Percentiles rank a stretch among this genome's conserved stretches.
phyloP scores from a whole-genome alignment of 2,797 vertebrate species.

The Morus bassanus region DNA sequence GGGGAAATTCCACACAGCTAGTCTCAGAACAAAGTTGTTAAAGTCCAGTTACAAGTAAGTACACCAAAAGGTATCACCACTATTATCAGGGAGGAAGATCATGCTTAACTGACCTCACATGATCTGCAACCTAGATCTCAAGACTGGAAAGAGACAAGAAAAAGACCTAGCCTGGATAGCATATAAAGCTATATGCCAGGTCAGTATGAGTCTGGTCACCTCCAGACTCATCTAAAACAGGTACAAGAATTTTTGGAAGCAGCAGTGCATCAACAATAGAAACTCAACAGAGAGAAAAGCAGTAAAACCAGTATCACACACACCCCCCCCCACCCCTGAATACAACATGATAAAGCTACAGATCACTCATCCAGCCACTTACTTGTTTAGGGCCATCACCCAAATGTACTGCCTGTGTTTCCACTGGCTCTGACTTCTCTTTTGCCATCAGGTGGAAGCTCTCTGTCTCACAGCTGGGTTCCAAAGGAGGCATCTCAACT shows the following conservation, averaged over 20 bases:
- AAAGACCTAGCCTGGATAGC: neutral
- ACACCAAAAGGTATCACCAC: neutral
- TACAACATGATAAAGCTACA: neutral
- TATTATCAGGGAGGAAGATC: neutral
- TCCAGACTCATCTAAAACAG: neutral
- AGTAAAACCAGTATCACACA: neutral
- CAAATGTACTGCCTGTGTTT: neutral
- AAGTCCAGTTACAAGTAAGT: neutral
- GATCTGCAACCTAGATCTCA: neutral
- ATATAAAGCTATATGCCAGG: neutral
- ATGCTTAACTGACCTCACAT: neutral
- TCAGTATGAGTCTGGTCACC: neutral
- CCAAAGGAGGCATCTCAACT: constrained; percentile 18
- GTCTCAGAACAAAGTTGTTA: neutral
- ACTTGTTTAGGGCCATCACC: constrained; percentile 57
- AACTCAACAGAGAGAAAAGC: neutral
- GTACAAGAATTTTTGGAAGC: neutral
- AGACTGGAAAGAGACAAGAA: neutral
- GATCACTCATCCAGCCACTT: neutral
- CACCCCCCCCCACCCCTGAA: neutral
- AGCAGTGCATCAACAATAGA: neutral
- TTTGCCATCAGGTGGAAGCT: neutral
- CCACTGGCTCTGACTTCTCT: neutral
- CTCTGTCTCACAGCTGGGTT: neutral
- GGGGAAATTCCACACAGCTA: neutral